Evolutionary conservation across 2,113 vertebrate species (phyloP), one percentile per base, ranked within the genome.

Genomic region (Lontra canadensis): DNA sequence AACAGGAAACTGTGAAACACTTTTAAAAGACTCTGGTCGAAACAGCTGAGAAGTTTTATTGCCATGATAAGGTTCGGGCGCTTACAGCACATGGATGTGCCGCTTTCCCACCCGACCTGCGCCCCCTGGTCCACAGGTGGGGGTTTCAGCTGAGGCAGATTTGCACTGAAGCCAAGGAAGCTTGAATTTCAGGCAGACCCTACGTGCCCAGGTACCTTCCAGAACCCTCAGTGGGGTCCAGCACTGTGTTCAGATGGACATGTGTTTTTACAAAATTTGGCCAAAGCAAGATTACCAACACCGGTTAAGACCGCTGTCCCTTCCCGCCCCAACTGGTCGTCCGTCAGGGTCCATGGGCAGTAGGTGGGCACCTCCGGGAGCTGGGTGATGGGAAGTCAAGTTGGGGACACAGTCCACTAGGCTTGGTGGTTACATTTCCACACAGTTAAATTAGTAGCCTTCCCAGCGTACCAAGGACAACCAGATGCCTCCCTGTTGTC

Each of bases 1-100:
- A 86, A 88, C 74, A 96, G 76, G 49, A 69, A 94, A 74, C 36
- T 11, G 42, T 49, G 55, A 76, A 59, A 78, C 1, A 12, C 59
- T 94, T 84, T 34, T 59, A 71, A 83, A 94, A 90, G 2, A 39
- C 71, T 57, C 67, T 0, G 14, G 59, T 52, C 52, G 25, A 7
- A 84, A 87, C 13, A 52, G 65, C 81, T 29, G 31, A 21, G 34
- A n/a, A 67, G 29, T 42, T 76, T 87, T 57, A 23, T 15, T 29
- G 4, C 61, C 74, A 55, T 13, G n/a, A 81, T 29, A 49, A 71
- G 47, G 14, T 6, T 11, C 6, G 25, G 63, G 25, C 14, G 25
- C 42, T 65, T 42, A 26, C 1, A 52, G 49, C 76, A 52, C 36
- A 31, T 0, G 6, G 34, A 21, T 1, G 36, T 23, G 15, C 29